A percentile compares a stretch with the other conserved stretches of the same genome.
These are phyloP conservation scores for Andricus quercusramuli DNA, from an alignment of 2,888 invertebrate genomes.

Conservation along the genomic window DNA sequence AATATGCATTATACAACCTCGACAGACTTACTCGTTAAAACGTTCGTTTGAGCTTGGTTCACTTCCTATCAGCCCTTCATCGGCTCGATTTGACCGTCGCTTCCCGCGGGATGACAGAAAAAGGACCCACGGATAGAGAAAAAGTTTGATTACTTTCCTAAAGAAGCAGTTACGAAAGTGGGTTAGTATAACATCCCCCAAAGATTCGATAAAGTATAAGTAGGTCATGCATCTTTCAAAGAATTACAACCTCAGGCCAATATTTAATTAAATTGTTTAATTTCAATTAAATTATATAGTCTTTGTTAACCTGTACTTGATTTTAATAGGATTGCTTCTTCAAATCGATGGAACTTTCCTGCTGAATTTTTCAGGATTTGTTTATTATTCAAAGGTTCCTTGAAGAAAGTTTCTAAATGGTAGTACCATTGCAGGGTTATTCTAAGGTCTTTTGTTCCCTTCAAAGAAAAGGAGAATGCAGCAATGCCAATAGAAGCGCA, in stretches of 20 bases:
- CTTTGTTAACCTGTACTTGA: no score
- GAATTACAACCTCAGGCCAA: background rate
- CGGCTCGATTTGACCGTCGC: background rate
- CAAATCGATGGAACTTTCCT: background rate
- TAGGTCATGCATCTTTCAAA: background rate
- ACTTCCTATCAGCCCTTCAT: background rate
- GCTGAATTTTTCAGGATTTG: background rate
- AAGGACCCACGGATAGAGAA: background rate
- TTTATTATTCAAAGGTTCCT: background rate
- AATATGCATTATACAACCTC: background rate
- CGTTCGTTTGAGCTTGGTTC: background rate
- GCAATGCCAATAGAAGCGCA: background rate
- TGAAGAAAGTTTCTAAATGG: background rate
- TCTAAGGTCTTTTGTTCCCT: background rate
- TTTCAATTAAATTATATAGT: no score
- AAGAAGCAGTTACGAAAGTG: background rate
- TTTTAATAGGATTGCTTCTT: no score
- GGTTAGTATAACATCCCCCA: background rate
- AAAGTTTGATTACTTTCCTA: background rate
- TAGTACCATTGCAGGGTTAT: background rate
- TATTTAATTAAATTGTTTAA: background rate
- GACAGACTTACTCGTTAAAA: background rate
- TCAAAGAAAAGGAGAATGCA: background rate
- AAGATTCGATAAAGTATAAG: background rate
- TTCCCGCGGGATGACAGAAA: background rate